Evolutionary conservation across 2,888 invertebrate genomes (phyloP).

Genomic region (Cremastobaeus sp.): DNA sequence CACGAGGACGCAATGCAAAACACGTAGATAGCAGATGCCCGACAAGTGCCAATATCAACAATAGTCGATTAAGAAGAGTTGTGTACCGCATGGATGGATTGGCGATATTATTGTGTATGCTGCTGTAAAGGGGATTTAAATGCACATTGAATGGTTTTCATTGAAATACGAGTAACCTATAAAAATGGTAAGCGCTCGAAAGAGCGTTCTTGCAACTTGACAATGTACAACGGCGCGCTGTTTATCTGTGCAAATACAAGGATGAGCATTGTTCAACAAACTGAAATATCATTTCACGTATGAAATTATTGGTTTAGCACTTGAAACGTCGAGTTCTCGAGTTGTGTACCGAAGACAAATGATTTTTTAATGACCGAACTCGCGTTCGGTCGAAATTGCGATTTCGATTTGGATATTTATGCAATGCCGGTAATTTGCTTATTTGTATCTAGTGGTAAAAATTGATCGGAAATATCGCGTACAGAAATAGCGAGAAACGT

Average conservation of each 20-base stretch:
- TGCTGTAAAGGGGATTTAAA: constrained; percentile 56
- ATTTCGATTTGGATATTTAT: too few relatives aligned
- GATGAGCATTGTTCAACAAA: constrained; percentile 42
- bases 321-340: too few relatives aligned
- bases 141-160: constrained; percentile 51
- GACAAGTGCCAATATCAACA: constrained; percentile 66
- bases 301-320: constrained; percentile 11
- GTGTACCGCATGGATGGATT: constrained; percentile 52
- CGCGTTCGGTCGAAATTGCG: too few relatives aligned
- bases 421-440: too few relatives aligned
- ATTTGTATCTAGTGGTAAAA: too few relatives aligned
- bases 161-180: constrained; percentile 58
- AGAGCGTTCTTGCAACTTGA: constrained; percentile 32
- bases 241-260: constrained; percentile 45
- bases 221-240: constrained; percentile 32
- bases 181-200: constrained; percentile 41
- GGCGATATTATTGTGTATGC: constrained; percentile 60
- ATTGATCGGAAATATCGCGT: not conserved
- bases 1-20: constrained; percentile 42
- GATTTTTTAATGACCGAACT: not conserved
- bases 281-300: constrained; percentile 26
- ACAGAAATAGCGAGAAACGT: constrained; percentile 27
- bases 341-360: not conserved
- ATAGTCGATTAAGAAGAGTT: constrained; percentile 61
- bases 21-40: constrained; percentile 64